Conservation (phyloP, 2,113 vertebrate genomes). For the Capra hircus region DNA sequence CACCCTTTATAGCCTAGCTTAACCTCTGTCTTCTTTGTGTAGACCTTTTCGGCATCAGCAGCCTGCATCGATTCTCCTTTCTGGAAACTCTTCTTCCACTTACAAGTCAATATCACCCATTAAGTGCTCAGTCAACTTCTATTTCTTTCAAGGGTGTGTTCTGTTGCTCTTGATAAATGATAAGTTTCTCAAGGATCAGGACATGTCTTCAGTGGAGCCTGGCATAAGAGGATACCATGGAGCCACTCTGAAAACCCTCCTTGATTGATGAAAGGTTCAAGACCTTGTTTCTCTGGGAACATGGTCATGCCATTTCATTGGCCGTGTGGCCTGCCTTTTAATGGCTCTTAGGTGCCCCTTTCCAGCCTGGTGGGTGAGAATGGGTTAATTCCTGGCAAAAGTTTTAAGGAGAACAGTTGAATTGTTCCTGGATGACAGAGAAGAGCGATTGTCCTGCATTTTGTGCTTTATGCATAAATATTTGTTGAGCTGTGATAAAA, state of each 20-base stretch:
- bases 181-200: neutral
- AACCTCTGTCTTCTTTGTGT: neutral
- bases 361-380: neutral
- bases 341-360: neutral
- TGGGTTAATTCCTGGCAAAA: neutral
- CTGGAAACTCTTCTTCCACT: constrained; percentile 6
- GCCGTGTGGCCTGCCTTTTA: neutral
- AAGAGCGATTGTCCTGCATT: neutral
- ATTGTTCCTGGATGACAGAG: constrained; percentile 14
- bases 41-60: neutral
- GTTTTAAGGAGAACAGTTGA: neutral
- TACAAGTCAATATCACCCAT: neutral
- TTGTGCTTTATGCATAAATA: constrained; percentile 30
- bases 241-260: neutral
- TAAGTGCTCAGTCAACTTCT: neutral
- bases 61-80: neutral
- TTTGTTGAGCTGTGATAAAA: constrained; percentile 37
- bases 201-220: neutral
- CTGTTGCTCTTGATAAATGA: neutral
- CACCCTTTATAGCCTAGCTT: too few species aligned
- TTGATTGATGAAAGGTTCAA: neutral
- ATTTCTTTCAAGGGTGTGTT: neutral
- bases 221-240: neutral
- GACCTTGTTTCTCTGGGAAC: neutral
- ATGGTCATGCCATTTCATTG: neutral